Percentiles rank a stretch among this genome's conserved stretches.
phyloP scores from a whole-genome alignment of 1,140 invertebrate genomes.

The Leptinotarsa texana region DNA sequence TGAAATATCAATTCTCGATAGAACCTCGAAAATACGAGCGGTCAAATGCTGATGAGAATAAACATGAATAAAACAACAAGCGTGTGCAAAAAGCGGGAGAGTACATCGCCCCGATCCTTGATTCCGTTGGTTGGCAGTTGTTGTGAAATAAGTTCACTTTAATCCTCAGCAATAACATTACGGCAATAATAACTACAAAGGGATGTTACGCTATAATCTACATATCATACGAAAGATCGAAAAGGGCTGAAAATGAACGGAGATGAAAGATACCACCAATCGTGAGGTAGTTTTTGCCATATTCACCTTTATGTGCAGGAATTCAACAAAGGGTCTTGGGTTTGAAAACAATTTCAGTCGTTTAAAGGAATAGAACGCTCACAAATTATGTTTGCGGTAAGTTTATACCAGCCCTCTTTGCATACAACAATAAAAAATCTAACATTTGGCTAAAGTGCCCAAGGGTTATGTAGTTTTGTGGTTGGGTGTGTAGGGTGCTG shows the following conservation, averaged over 20 bases:
- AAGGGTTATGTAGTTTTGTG: too few relatives aligned
- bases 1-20: background rate
- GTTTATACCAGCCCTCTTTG: too few relatives aligned
- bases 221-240: background rate
- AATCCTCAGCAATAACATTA: constrained; percentile 3
- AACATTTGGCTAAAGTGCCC: too few relatives aligned
- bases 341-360: too few relatives aligned
- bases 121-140: background rate
- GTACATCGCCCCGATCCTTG: constrained; percentile 1
- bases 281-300: background rate
- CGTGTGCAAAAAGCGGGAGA: background rate
- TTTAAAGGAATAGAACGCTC: too few relatives aligned
- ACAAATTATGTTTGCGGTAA: too few relatives aligned
- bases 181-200: background rate
- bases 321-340: too few relatives aligned
- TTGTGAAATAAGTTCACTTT: constrained; percentile 4
- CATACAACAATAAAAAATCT: too few relatives aligned
- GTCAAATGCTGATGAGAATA: background rate
- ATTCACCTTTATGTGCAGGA: background rate
- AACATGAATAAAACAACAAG: background rate
- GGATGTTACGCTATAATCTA: background rate
- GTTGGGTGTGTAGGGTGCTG: too few relatives aligned
- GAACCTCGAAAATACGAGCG: background rate
- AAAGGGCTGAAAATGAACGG: background rate
- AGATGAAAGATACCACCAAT: background rate